phyloP scores from a whole-genome alignment of 2,888 invertebrate genomes.

The Drosophila pullipes region DNA sequence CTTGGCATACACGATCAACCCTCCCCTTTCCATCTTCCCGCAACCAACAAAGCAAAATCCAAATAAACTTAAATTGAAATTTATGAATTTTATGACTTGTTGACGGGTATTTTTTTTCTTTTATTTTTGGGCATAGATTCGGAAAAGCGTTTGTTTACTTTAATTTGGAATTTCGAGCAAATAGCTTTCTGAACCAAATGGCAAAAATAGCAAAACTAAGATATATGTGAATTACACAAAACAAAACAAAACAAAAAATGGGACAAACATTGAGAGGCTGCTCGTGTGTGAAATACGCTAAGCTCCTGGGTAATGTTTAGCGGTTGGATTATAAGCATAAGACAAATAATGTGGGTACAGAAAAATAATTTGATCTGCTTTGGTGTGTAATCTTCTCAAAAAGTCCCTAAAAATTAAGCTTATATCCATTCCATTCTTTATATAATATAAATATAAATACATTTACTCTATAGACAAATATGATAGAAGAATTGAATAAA shows the following conservation, averaged over 20 bases:
- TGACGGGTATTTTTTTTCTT: conserved; percentile 64
- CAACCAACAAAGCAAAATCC: conserved; percentile 41
- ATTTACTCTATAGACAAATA: background rate
- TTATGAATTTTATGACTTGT: conserved; percentile 82
- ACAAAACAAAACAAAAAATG: conserved; percentile 15
- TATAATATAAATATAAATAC: background rate
- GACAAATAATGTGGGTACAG: background rate
- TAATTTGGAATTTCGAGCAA: conserved; percentile 47
- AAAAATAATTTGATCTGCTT: background rate
- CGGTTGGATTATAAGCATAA: background rate
- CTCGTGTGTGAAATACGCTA: background rate
- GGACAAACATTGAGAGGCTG: background rate
- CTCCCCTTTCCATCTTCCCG: background rate
- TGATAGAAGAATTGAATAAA: background rate
- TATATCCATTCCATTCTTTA: background rate
- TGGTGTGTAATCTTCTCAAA: background rate
- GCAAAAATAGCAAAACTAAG: conserved; percentile 48
- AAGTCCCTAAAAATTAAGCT: background rate
- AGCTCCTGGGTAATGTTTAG: background rate
- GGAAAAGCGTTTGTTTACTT: conserved; percentile 64
- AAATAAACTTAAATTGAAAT: conserved; percentile 82
- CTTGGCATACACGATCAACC: conserved; percentile 46
- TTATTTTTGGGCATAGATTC: conserved; percentile 32
- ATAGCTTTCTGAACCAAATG: conserved; percentile 36
- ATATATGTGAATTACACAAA: conserved; percentile 36